These are phyloP conservation scores for Anguilla anguilla DNA, from an alignment of 2,797 vertebrate species.

Conservation along the genomic window DNA sequence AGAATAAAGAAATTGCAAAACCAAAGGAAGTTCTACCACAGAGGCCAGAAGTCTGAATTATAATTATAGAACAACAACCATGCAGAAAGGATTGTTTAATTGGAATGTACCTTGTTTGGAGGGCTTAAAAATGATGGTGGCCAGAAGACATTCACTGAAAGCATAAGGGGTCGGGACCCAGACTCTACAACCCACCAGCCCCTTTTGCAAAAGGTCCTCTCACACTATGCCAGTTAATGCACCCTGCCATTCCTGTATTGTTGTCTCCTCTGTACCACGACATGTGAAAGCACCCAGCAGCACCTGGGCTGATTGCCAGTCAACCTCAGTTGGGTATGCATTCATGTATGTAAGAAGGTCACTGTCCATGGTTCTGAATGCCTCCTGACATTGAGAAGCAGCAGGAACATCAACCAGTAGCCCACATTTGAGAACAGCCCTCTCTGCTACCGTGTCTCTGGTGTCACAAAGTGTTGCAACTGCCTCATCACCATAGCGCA, in stretches of 20 bases:
- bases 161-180: neutral
- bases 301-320: neutral
- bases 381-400: neutral
- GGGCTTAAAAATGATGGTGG: too few species aligned
- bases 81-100: too few species aligned
- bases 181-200: neutral
- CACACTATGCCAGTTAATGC: neutral
- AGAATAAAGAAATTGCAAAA: too few species aligned
- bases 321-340: neutral
- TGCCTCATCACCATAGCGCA: neutral
- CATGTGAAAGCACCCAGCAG: neutral
- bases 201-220: neutral
- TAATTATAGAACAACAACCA: too few species aligned
- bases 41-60: too few species aligned
- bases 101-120: too few species aligned
- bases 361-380: slow-evolving; percentile 5
- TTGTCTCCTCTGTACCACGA: neutral
- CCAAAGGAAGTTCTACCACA: too few species aligned
- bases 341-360: neutral
- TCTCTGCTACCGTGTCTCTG: neutral
- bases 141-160: neutral
- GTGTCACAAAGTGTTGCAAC: neutral
- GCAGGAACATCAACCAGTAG: neutral
- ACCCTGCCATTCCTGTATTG: neutral
- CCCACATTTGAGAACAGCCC: neutral